Evolutionary conservation across 2,797 vertebrate species (phyloP).

Genomic region (Artibeus jamaicensis): DNA sequence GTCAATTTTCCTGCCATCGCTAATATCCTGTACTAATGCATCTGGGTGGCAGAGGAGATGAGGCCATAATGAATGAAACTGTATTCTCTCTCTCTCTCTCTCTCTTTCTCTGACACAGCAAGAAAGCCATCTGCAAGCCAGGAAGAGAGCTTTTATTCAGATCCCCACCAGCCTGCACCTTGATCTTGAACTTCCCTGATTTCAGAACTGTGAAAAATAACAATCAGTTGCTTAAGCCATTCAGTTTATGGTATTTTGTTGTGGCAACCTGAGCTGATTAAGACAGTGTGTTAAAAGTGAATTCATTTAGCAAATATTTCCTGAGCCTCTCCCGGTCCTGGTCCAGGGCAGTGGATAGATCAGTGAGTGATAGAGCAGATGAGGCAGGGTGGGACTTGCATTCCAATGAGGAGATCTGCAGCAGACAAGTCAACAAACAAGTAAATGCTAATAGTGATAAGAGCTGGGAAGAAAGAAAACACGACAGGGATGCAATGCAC

Average conservation of each 20-base stretch:
- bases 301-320: background rate
- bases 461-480: background rate
- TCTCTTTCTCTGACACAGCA: background rate
- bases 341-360: background rate
- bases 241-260: background rate
- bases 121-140: background rate
- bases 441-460: background rate
- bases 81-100: background rate
- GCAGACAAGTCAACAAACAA: background rate
- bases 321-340: background rate
- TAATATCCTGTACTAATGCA: background rate
- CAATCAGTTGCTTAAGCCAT: background rate
- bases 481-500: background rate
- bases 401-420: background rate
- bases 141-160: background rate
- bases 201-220: background rate
- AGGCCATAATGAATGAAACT: too few relatives aligned
- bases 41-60: background rate
- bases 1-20: background rate
- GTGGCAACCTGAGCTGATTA: background rate
- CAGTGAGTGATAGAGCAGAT: background rate
- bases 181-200: background rate
- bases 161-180: background rate
- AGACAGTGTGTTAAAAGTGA: background rate
- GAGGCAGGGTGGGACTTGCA: background rate